Base-by-base conservation (phyloP, 2,113 vertebrate genomes). In the Desmodus rotundus region DNA sequence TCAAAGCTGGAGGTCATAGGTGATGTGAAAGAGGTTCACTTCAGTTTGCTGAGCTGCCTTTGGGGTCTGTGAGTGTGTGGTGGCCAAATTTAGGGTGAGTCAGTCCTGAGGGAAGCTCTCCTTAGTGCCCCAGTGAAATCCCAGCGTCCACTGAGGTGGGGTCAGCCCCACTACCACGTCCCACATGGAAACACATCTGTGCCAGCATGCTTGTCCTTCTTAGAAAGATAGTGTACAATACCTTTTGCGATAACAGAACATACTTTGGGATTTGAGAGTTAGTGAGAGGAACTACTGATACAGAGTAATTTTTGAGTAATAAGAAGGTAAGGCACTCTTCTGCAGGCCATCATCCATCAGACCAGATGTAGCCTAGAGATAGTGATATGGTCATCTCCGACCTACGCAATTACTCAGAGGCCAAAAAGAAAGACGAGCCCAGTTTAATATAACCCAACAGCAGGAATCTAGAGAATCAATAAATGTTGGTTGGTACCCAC, bases 371-470 rank as follows among this genome's bases (percentile, higher is more conserved):
- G 65, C 82, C 56, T 41, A 28, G 86, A 94, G 86, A 73, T 56
- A 78, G 73, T 20, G 56, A 56, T 72, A 61, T 36, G 72, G 54
- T 89, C 92, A 58, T 84, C 65, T 87, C 70, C 1, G 16, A 90
- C 61, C 54, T 87, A 38, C 14, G 33, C 33, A 52, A 15, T 67
- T 85, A 76, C 85, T 94, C 86, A 65, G 77, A 77, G 65, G 80
- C 65, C 36, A 52, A 97, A 77, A 81, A 68, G 36, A 81, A 86
- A 92, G 85, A 74, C n/a, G 90, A 54, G 61, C 28, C 31, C 58
- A 61, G 43, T 87, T 97, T 96, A 91, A 83, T 95, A 82, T 93
- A 93, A 80, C 85, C 73, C 85, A 85, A 38, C 67, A 88, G 85
- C 76, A 70, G 77, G 81, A n/a, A 77, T 78, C 70, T 65, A 41